Percentiles rank a stretch among this genome's conserved stretches.
Evolutionary conservation across 2,113 vertebrate genomes (phyloP).

Genomic region (Morone chrysops): DNA sequence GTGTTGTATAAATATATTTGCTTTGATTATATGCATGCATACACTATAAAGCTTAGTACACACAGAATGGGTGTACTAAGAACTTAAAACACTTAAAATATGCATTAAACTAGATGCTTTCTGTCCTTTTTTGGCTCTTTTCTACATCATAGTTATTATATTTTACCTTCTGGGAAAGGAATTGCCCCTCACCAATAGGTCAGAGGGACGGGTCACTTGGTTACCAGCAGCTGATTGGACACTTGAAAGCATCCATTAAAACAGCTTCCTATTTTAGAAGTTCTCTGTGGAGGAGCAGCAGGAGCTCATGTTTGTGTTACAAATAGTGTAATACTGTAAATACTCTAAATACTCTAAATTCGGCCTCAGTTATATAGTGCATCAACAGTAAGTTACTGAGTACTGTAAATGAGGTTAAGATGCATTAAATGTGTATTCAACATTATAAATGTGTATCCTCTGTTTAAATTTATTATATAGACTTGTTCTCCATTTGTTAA

Average conservation of each 20-base stretch:
- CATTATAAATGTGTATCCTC: not conserved
- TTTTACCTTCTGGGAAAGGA: conserved; percentile 3
- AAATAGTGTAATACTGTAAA: conserved; percentile 15
- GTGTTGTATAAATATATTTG: not conserved
- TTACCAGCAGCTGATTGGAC: conserved; percentile 55
- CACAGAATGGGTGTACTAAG: not conserved
- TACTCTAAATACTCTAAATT: not conserved
- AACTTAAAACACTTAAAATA: not conserved
- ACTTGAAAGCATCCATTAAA: conserved; percentile 58
- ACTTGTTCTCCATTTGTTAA: not conserved
- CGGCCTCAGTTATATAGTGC: not conserved
- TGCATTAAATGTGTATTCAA: not conserved
- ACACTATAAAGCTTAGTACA: not conserved
- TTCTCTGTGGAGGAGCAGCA: conserved; percentile 36
- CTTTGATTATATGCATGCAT: not conserved
- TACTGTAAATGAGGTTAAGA: not conserved
- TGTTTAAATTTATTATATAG: not conserved
- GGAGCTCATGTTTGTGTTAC: conserved; percentile 22
- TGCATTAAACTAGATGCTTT: not conserved
- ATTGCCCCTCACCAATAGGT: conserved; percentile 14
- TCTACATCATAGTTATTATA: not conserved
- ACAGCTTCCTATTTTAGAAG: conserved; percentile 56
- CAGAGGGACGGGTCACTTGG: conserved; percentile 15
- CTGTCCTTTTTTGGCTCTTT: not conserved
- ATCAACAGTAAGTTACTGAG: not conserved